Percentiles rank a stretch among this genome's conserved stretches.
Evolutionary conservation across 92 coral and sea anemone species (phyloP).

Genomic region (Epizoanthus stellaris): DNA sequence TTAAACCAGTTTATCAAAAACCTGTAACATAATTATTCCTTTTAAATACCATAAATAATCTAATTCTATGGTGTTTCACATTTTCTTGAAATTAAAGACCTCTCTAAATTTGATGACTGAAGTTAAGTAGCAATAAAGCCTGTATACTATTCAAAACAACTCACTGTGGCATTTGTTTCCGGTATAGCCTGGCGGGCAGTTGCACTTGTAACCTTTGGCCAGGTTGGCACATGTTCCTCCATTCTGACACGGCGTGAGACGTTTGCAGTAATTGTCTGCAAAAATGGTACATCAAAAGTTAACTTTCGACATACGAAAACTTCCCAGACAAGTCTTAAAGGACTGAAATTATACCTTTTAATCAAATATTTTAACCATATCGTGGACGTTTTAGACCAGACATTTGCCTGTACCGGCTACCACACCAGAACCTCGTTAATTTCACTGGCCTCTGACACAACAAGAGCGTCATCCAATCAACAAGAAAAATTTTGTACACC

Average conservation of each 20-base stretch:
- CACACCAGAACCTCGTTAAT: no score
- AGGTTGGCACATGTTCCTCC: neutral
- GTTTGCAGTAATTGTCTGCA: neutral
- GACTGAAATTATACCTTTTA: neutral
- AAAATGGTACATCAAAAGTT: neutral
- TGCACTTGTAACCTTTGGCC: neutral
- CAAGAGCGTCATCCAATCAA: no score
- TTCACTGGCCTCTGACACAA: no score
- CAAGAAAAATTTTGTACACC: no score
- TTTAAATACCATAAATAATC: no score
- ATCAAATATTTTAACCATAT: neutral
- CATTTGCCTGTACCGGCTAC: no score
- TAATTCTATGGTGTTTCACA: neutral
- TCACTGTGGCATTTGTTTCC: conserved; percentile 3
- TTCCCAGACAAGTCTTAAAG: neutral
- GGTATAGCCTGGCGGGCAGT: neutral
- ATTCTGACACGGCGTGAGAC: conserved; percentile 1
- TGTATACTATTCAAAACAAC: neutral
- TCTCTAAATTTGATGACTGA: neutral
- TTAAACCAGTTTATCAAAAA: no score
- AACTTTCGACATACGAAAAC: neutral
- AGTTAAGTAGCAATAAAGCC: neutral
- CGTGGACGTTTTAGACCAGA: no score
- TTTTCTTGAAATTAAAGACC: neutral
- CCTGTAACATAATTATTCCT: no score